Evolutionary conservation across 2,113 vertebrate species (phyloP).

Genomic region (Onychostoma macrolepis): DNA sequence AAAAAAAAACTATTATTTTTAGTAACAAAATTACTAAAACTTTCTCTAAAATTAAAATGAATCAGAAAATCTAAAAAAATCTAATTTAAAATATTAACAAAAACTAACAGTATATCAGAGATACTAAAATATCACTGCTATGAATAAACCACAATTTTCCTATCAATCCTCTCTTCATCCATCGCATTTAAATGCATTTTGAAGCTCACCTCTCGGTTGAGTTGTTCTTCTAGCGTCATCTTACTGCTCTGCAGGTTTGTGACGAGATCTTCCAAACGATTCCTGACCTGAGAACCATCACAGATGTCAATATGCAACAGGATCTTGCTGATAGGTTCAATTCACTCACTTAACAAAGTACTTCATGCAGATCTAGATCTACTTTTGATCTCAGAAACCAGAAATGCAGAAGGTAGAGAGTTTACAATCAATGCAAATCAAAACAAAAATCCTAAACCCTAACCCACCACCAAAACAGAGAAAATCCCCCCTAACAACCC

Average conservation of each 20-base stretch:
- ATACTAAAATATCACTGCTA: not conserved
- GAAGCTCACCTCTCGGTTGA: slow-evolving; percentile 79
- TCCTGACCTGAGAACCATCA: slow-evolving; percentile 74
- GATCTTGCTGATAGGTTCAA: not conserved
- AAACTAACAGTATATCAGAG: too few relatives aligned
- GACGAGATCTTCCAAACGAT: slow-evolving; percentile 83
- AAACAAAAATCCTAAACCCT: not conserved
- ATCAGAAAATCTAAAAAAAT: too few relatives aligned
- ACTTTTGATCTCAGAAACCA: slow-evolving; percentile 53
- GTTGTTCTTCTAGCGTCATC: slow-evolving; percentile 82
- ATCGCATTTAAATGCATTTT: not conserved
- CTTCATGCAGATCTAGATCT: slow-evolving; percentile 60
- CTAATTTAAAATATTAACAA: too few relatives aligned
- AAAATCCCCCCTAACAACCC: slow-evolving; percentile 40
- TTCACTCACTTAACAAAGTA: slow-evolving; percentile 39
- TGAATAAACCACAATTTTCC: not conserved
- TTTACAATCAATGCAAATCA: slow-evolving; percentile 38
- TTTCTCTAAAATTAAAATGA: not conserved
- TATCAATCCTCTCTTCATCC: not conserved
- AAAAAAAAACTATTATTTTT: too few relatives aligned
- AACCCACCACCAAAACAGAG: slow-evolving; percentile 44
- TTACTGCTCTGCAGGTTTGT: slow-evolving; percentile 81
- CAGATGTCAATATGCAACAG: not conserved
- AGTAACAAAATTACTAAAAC: too few relatives aligned
- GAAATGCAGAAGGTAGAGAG: slow-evolving; percentile 19